Conservation (phyloP, 2,113 vertebrate genomes). For the Phocoena phocoena region DNA sequence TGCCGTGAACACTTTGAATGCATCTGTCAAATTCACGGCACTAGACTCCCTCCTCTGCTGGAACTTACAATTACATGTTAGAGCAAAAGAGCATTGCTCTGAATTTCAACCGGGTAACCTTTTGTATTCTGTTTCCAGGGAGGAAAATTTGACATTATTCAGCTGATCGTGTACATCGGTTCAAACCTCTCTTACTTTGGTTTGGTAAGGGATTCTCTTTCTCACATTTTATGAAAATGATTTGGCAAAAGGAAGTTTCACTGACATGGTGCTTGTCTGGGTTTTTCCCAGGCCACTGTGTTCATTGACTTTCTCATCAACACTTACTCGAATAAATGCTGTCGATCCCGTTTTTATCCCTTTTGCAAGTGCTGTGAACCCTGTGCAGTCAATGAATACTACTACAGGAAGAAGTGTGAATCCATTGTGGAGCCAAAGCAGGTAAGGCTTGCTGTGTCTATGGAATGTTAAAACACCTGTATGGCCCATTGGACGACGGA, state of each 20-base stretch:
- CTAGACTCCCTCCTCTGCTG: not conserved
- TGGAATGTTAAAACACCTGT: fast-evolving
- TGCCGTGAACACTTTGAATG: not conserved
- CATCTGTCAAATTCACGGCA: not conserved
- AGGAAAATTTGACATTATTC: constrained; percentile 86
- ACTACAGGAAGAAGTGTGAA: constrained; percentile 87
- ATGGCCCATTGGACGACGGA: not conserved
- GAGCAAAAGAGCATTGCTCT: not conserved
- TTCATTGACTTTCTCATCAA: constrained; percentile 86
- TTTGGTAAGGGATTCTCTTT: constrained; percentile 84
- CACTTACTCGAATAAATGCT: constrained; percentile 53
- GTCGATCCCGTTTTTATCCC: constrained; percentile 78
- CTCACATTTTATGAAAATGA: not conserved
- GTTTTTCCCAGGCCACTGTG: constrained; percentile 81
- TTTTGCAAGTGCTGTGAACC: constrained; percentile 77
- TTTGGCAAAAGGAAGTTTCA: not conserved
- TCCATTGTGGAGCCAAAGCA: constrained; percentile 76
- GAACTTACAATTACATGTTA: too few relatives aligned
- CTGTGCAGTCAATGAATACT: constrained; percentile 82
- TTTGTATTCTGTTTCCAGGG: constrained; percentile 81
- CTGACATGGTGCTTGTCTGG: not conserved
- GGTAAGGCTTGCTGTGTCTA: constrained; percentile 74
- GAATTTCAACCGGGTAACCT: not conserved
- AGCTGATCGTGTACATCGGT: constrained; percentile 88
- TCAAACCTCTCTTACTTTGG: constrained; percentile 91